Percentiles rank a stretch among this genome's conserved stretches.
phyloP scores from a whole-genome alignment of 23 tunicate genomes.

The Corella eumyota region DNA sequence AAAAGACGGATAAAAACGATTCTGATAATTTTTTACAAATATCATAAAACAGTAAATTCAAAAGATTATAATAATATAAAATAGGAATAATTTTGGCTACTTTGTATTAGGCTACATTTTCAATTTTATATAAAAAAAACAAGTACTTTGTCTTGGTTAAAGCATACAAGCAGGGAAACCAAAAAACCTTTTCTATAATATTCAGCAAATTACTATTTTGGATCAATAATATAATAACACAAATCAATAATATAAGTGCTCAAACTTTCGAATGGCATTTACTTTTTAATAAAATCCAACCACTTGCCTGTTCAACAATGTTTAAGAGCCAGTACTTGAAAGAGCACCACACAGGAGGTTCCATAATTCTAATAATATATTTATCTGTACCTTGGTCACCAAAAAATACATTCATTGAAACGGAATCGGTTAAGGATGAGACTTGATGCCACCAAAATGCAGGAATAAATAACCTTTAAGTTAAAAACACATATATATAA shows the following conservation, averaged over 20 bases:
- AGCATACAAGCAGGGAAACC: too few species aligned
- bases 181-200: too few species aligned
- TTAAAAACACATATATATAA: too few species aligned
- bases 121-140: too few species aligned
- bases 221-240: neutral
- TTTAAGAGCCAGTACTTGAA: constrained; percentile 84
- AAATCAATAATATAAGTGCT: too few species aligned
- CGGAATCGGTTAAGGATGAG: constrained; percentile 63
- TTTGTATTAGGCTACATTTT: too few species aligned
- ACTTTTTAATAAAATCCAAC: too few species aligned
- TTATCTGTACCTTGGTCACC: constrained; percentile 68
- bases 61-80: too few species aligned
- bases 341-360: constrained; percentile 59
- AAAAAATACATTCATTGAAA: constrained; percentile 79
- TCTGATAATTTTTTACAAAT: constrained; percentile 12
- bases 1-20: constrained; percentile 56
- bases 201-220: neutral
- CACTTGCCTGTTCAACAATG: constrained; percentile 69
- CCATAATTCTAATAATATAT: constrained; percentile 47
- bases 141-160: too few species aligned
- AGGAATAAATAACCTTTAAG: constrained; percentile 55
- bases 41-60: neutral
- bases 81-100: too few species aligned
- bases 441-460: constrained; percentile 99
- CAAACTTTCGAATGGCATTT: too few species aligned